These are phyloP conservation scores for Adelphocoris suturalis DNA, from an alignment of 2,888 invertebrate species.

Conservation along the genomic window DNA sequence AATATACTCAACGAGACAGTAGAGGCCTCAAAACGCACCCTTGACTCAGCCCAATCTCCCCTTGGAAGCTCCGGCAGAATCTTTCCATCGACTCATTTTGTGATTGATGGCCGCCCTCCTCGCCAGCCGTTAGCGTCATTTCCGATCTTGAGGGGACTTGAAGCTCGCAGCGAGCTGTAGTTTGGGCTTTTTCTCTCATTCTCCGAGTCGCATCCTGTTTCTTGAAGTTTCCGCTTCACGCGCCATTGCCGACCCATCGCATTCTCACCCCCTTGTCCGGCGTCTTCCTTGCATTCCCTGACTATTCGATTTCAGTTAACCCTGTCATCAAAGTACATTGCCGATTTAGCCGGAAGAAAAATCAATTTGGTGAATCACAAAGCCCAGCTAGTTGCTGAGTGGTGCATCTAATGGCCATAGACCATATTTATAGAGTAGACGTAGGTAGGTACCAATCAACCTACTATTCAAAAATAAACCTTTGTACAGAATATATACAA, in stretches of 20 bases:
- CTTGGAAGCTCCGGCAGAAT: not conserved
- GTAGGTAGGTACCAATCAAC: too few relatives aligned
- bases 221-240: constrained; percentile 46
- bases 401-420: too few relatives aligned
- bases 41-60: not conserved
- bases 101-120: constrained; percentile 55
- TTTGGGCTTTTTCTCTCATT: constrained; percentile 28
- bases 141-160: constrained; percentile 18
- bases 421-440: too few relatives aligned
- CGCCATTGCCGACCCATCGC: constrained; percentile 33
- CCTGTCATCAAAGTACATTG: not conserved
- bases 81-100: constrained; percentile 2
- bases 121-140: constrained; percentile 31
- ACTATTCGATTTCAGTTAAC: constrained; percentile 30
- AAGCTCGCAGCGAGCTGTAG: not conserved
- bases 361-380: too few relatives aligned
- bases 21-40: not conserved
- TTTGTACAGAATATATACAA: too few relatives aligned
- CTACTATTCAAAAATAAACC: too few relatives aligned
- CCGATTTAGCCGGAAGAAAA: not conserved
- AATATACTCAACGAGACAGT: not conserved
- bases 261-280: not conserved
- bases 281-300: not conserved
- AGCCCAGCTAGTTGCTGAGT: too few relatives aligned
- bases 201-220: constrained; percentile 22